Evolutionary conservation across 1,140 invertebrate species (phyloP), one percentile per base, ranked within the genome.

Genomic region (Drosophila auraria): DNA sequence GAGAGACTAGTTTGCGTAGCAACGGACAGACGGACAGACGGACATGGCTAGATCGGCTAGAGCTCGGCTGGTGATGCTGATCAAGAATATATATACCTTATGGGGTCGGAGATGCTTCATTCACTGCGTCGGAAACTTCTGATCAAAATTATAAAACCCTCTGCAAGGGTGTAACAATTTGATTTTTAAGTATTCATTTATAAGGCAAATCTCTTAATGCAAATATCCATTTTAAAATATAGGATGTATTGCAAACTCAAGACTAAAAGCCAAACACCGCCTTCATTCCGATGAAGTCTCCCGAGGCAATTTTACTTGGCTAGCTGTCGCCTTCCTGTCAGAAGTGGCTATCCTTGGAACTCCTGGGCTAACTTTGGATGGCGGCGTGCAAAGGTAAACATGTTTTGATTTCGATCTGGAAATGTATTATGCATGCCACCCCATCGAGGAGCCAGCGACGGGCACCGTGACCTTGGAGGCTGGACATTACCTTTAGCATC

Each of bases 391-490:
- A 78, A 80, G 49, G 69, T 80, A 87, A 83, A 83, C 77, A 87
- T 83, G 81, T 74, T 89, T 84, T 87, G 81, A 84, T 89, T 83
- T 78, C 84, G 78, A 89, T 78, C 65, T 49, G 51, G 25, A 50
- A 77, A 87, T 89, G 63, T 81, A 75, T 87, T 89, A 87, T 89
- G 81, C 78, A 84, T 81, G 45, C 66, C 63, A 50, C 58, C 58
- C 38, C 25, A 56, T 49, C 27, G 25, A 27, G 11, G 11, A 71
- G 23, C 25, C 45, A 27, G 44, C 36, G 27, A 36, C n/a, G 33
- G 3, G 20, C 63, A 70, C 38, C 23, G 11, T 45, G 66, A 71
- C 65, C 69, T 71, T 47, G 30, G 33, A 33, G 20, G 15, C 45
- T 45, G 69, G 42, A 59, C 40, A 66, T 62, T 80, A 63, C 58